A percentile compares a stretch with the other conserved stretches of the same genome.
Evolutionary conservation across 2,888 invertebrate genomes (phyloP).

Genomic region (Coleophora deauratella): DNA sequence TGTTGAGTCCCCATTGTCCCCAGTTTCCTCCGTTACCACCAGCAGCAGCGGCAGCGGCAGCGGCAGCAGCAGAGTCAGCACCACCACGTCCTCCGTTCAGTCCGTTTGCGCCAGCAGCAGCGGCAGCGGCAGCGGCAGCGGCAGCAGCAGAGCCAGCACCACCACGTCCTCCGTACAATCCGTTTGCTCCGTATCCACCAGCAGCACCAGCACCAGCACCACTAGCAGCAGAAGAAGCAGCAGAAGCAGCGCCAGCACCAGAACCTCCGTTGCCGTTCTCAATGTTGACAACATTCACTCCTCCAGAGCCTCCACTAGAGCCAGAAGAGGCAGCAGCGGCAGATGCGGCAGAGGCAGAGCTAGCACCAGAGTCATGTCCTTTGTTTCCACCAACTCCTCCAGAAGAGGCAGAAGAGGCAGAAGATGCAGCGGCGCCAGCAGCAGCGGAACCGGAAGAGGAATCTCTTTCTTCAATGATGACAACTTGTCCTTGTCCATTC

Average conservation of each 20-base stretch:
- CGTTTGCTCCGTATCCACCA: background rate
- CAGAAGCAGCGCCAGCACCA: background rate
- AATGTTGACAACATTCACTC: background rate
- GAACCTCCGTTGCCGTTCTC: too few relatives aligned
- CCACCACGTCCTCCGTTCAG: background rate
- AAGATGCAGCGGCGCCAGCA: background rate
- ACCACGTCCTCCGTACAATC: background rate
- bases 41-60: background rate
- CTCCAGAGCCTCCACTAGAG: background rate
- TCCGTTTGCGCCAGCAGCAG: background rate
- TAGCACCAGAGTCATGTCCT: background rate
- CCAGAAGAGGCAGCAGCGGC: background rate
- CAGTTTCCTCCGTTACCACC: background rate
- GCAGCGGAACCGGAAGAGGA: background rate
- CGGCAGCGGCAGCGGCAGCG: background rate
- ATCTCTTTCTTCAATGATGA: background rate
- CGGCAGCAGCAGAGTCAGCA: background rate
- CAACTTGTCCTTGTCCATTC: background rate
- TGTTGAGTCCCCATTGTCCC: background rate
- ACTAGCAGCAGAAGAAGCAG: constrained; percentile 3
- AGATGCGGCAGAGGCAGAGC: background rate
- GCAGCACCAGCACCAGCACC: background rate
- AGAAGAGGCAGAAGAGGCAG: background rate
- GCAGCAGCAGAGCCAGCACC: background rate
- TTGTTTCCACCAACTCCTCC: background rate